Evolutionary conservation across 2,797 vertebrate species (phyloP), one percentile per base, ranked within the genome.

Genomic region (Phylloscopus collybita): DNA sequence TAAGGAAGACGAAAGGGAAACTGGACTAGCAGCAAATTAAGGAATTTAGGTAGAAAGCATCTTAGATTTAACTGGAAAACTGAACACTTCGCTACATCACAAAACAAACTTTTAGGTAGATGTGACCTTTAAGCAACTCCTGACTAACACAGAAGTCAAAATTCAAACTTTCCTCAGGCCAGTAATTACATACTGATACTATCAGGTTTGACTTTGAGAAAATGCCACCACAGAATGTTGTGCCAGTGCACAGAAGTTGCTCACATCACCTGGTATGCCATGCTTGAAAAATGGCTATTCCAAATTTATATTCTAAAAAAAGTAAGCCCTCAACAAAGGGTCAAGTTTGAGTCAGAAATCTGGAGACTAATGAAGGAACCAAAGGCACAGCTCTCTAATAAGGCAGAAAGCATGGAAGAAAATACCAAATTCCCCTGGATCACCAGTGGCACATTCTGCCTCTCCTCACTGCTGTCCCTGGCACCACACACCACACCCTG

Each of bases 161-260:
- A 80, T 38, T 45, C 32, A 53, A 83, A 42, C 21, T 66, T 92
- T 80, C 14, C 71, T 27, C 15, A 79, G 32, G 71, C 60, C 30
- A 64, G 9, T 50, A 73, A 30, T 64, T 80, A 76, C 14, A 19
- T 36, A 27, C 34, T 57, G 45, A 38, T 66, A 30, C 32, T 47
- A 76, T 71, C 49, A 80, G 66, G 32, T 34, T 73, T 60, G 17
- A 81, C 53, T 61, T 80, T 60, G 75, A 56, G 26, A 90, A 72
- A 34, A 32, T 59, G 36, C 16, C 14, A 15, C 49, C 44, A 73
- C 3, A 53, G 32, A 42, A 90, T 73, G 16, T n/a, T 75, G 10
- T n/a, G 29, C 22, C 49, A 79, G 40, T 1, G 2, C 0, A 0
- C 2, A 81, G 29, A 40, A 71, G 25, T 20, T 73, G 42, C 13